phyloP scores from a whole-genome alignment of 1,140 invertebrate species.

The Pseudachorutes palmiensis region DNA sequence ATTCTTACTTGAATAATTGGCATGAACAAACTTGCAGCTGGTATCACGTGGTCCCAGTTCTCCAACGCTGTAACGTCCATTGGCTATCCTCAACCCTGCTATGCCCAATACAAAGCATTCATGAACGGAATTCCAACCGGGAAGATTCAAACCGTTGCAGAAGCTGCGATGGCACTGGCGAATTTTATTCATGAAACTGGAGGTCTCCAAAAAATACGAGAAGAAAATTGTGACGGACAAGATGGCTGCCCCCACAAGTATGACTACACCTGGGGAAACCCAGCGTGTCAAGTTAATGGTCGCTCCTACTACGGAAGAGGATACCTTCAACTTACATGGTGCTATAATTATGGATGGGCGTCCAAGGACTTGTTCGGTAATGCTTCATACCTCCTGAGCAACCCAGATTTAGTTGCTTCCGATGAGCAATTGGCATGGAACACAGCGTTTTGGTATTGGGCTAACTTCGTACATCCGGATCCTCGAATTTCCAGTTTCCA shows the following conservation, averaged over 20 bases:
- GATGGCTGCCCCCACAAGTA: conserved; percentile 19
- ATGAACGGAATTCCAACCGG: neutral
- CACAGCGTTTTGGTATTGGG: conserved; percentile 33
- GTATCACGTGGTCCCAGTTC: too few relatives aligned
- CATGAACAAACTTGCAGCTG: too few relatives aligned
- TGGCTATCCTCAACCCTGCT: too few relatives aligned
- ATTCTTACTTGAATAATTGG: too few relatives aligned
- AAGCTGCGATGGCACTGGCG: conserved; percentile 33
- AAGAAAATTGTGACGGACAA: conserved; percentile 20
- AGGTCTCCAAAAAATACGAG: conserved; percentile 22
- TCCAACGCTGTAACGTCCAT: too few relatives aligned
- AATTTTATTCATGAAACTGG: conserved; percentile 30
- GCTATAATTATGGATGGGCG: conserved; percentile 29
- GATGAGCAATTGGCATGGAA: conserved; percentile 27
- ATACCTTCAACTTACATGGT: conserved; percentile 33
- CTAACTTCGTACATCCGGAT: conserved; percentile 20
- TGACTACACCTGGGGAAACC: conserved; percentile 21
- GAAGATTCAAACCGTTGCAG: conserved; percentile 21
- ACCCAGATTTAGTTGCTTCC: conserved; percentile 29
- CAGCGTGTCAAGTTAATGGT: conserved; percentile 20
- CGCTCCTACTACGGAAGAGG: conserved; percentile 31
- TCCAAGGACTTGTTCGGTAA: conserved; percentile 23
- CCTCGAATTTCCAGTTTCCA: conserved; percentile 23
- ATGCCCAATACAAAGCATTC: conserved; percentile 16
- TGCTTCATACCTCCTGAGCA: conserved; percentile 16